Evolutionary conservation across 2,888 invertebrate species (phyloP).

Genomic region (Uropetala carovei): DNA sequence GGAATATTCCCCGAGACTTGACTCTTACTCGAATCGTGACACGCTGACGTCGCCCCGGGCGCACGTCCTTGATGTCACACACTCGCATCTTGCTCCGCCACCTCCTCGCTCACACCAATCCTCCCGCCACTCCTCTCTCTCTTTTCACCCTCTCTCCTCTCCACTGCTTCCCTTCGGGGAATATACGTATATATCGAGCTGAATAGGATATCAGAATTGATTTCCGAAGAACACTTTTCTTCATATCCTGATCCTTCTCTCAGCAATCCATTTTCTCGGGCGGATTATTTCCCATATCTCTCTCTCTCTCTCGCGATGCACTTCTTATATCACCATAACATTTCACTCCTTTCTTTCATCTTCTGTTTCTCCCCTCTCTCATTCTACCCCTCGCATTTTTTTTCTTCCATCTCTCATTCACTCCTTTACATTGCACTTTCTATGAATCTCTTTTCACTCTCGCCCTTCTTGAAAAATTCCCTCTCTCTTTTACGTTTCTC

Average conservation of each 20-base stretch:
- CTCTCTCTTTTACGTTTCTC: background rate
- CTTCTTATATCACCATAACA: background rate
- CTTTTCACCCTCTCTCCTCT: too few species aligned
- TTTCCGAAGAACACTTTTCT: background rate
- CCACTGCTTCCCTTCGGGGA: too few species aligned
- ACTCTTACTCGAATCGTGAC: too few species aligned
- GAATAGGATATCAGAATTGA: conserved; percentile 31
- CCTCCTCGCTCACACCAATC: background rate
- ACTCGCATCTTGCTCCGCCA: background rate
- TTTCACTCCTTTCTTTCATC: background rate
- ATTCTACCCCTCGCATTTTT: too few species aligned
- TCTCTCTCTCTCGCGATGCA: background rate
- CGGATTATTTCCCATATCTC: background rate
- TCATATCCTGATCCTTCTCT: background rate
- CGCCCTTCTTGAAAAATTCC: background rate
- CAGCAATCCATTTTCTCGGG: background rate
- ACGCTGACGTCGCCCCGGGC: too few species aligned
- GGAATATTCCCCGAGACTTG: too few species aligned
- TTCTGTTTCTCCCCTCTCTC: too few species aligned
- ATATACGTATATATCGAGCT: background rate
- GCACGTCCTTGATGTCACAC: too few species aligned
- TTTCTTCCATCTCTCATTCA: background rate
- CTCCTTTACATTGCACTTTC: background rate
- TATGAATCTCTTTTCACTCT: background rate
- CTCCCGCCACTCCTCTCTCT: background rate